Conservation (phyloP, 30 jellyfish, hydroid and myxozoan genomes). For the Calvadosia cruxmelitensis region DNA sequence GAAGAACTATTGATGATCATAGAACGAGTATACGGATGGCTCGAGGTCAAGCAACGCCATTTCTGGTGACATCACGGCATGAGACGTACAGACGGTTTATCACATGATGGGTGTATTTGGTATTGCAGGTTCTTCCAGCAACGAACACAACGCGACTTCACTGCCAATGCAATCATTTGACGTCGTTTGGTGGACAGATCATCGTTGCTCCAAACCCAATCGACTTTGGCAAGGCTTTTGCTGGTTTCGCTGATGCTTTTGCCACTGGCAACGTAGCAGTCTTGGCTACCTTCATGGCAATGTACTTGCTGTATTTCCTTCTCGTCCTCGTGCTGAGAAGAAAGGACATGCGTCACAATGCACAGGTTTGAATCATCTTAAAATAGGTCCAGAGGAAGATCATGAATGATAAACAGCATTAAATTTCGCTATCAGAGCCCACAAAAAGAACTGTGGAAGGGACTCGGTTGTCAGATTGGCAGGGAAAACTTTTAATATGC, state of each 20-base stretch:
- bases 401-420: too few relatives aligned
- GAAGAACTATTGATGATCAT: too few relatives aligned
- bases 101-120: too few relatives aligned
- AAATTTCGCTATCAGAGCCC: too few relatives aligned
- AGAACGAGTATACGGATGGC: too few relatives aligned
- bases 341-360: slow-evolving; percentile 27
- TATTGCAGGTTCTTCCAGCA: slow-evolving; percentile 44
- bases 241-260: slow-evolving; percentile 35
- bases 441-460: too few relatives aligned
- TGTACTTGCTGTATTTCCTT: slow-evolving; percentile 4
- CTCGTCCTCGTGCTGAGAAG: slow-evolving; percentile 4
- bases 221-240: slow-evolving; percentile 59
- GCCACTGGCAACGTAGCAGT: slow-evolving; percentile 18
- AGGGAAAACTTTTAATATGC: too few relatives aligned
- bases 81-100: too few relatives aligned
- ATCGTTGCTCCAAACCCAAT: slow-evolving; percentile 84
- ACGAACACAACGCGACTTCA: slow-evolving; percentile 39
- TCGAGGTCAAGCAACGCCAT: too few relatives aligned
- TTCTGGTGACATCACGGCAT: too few relatives aligned
- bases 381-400: too few relatives aligned
- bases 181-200: slow-evolving; percentile 72
- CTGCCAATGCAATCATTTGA: slow-evolving; percentile 67
- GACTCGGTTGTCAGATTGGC: too few relatives aligned
- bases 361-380: slow-evolving; percentile 30
- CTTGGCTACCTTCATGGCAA: not conserved